These are phyloP conservation scores for Ceraclea dissimilis DNA, from an alignment of 2,888 invertebrate genomes.

Conservation along the genomic window DNA sequence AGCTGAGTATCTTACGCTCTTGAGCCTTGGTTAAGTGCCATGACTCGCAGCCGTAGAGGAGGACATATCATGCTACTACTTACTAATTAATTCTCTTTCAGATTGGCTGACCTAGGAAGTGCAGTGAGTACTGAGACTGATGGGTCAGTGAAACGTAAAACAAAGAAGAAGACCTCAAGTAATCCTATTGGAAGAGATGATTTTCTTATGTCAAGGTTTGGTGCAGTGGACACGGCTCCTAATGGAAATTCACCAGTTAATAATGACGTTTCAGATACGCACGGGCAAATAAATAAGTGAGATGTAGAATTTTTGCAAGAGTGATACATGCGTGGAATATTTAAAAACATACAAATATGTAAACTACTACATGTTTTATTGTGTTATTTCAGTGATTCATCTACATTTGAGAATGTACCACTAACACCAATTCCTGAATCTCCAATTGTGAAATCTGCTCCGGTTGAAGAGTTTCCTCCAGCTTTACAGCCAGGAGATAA, in stretches of 20 bases:
- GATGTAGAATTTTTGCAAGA: no score
- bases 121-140: conserved; percentile 27
- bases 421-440: conserved; percentile 9
- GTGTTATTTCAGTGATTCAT: neutral
- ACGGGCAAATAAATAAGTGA: no score
- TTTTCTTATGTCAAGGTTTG: conserved; percentile 10
- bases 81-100: conserved; percentile 34
- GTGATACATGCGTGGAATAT: no score
- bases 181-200: conserved; percentile 40
- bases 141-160: conserved; percentile 35
- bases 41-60: no score
- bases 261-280: no score
- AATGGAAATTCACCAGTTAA: neutral
- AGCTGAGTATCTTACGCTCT: no score
- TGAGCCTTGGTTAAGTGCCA: no score
- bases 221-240: neutral
- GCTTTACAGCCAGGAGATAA: conserved; percentile 58
- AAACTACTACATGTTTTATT: neutral
- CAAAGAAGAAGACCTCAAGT: conserved; percentile 53
- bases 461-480: conserved; percentile 35
- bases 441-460: neutral
- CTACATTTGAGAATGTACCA: conserved; percentile 10
- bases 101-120: conserved; percentile 72
- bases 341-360: neutral
- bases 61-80: no score